Evolutionary conservation across 2,797 vertebrate species (phyloP).

Genomic region (Spatula clypeata): DNA sequence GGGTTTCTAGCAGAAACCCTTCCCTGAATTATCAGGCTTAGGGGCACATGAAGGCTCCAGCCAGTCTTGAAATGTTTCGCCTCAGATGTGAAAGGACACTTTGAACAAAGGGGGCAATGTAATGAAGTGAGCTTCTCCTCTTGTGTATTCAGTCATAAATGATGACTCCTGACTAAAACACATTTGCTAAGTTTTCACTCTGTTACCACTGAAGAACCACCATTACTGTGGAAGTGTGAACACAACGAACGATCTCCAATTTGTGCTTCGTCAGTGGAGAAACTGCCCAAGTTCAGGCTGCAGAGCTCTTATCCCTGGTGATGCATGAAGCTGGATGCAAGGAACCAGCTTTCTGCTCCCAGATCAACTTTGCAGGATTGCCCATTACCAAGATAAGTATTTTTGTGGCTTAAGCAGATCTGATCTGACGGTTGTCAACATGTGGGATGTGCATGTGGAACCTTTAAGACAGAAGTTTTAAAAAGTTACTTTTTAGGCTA

Average conservation of each 20-base stretch:
- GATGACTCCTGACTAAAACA: neutral
- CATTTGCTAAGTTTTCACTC: neutral
- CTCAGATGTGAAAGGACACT: neutral
- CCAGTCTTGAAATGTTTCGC: neutral
- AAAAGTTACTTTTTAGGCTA: neutral
- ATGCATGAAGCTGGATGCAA: fast-evolving
- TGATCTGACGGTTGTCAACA: neutral
- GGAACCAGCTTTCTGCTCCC: neutral
- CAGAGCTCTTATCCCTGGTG: fast-evolving
- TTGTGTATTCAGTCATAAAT: neutral
- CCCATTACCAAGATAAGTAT: neutral
- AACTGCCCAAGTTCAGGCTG: neutral
- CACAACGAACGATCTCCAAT: neutral
- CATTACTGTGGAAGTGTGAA: neutral
- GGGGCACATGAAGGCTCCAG: neutral
- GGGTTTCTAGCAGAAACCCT: neutral
- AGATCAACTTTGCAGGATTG: neutral
- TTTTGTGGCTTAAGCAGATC: neutral
- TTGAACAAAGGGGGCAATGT: neutral
- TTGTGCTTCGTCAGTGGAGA: neutral
- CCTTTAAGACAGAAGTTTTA: neutral
- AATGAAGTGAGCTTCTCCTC: neutral
- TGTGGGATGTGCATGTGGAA: neutral
- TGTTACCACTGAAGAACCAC: neutral
- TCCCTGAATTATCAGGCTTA: neutral